These are phyloP conservation scores for Steinernema hermaphroditum DNA, from an alignment of 2,888 invertebrate genomes.

Conservation along the genomic window DNA sequence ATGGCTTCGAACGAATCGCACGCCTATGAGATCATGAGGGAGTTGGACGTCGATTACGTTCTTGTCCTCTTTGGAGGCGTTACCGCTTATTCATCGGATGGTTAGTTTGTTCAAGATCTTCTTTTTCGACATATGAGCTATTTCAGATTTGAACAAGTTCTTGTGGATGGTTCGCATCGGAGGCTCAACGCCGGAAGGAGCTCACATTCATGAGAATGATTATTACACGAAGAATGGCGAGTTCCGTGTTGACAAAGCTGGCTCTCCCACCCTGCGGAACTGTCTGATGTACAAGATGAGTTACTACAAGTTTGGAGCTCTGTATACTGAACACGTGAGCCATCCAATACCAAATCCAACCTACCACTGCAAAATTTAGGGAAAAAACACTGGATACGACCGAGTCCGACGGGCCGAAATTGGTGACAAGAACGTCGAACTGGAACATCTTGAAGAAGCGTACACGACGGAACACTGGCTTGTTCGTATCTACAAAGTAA, in stretches of 20 bases:
- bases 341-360: background rate
- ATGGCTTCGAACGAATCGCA: conserved; percentile 96
- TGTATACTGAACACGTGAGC: conserved; percentile 52
- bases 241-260: conserved; percentile 89
- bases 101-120: conserved; percentile 68
- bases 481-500: conserved; percentile 95
- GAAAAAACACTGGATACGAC: conserved; percentile 93
- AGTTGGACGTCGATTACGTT: conserved; percentile 95
- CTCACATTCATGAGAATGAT: conserved; percentile 84
- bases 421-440: conserved; percentile 94
- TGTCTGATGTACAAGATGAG: conserved; percentile 99
- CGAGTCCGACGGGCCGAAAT: conserved; percentile 95
- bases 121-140: background rate
- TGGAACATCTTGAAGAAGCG: conserved; percentile 93
- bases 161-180: conserved; percentile 98
- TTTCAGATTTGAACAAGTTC: conserved; percentile 92
- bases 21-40: conserved; percentile 95
- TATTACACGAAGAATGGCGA: conserved; percentile 88
- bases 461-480: conserved; percentile 98
- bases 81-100: conserved; percentile 96
- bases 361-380: conserved; percentile 67
- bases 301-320: conserved; percentile 79
- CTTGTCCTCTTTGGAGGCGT: conserved; percentile 94
- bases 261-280: conserved; percentile 83
- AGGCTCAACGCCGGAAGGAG: conserved; percentile 82